These are phyloP conservation scores for Battus philenor DNA, from an alignment of 1,140 invertebrate genomes.

Conservation along the genomic window DNA sequence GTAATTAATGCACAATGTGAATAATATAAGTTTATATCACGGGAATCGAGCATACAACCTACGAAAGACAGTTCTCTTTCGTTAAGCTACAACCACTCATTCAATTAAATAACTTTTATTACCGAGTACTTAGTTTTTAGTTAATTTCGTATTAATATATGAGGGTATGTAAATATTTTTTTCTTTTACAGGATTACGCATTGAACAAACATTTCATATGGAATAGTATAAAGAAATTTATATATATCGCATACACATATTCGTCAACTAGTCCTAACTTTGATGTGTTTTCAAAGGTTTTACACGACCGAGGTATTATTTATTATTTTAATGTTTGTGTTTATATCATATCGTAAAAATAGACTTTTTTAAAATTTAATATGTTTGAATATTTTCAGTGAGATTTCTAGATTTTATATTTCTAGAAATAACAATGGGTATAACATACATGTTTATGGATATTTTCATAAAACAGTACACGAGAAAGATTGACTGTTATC, in stretches of 20 bases:
- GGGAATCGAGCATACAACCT: too few relatives aligned
- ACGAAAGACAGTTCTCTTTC: too few relatives aligned
- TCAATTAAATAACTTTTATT: too few relatives aligned
- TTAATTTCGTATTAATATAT: too few relatives aligned
- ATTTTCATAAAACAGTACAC: constrained; percentile 58
- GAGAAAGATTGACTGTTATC: constrained; percentile 37
- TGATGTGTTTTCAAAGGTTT: constrained; percentile 46
- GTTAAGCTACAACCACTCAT: too few relatives aligned
- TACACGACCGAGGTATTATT: constrained; percentile 26
- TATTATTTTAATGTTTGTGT: neutral
- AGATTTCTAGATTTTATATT: constrained; percentile 34
- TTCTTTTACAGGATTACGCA: constrained; percentile 31
- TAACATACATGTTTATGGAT: constrained; percentile 55
- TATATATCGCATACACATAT: constrained; percentile 39
- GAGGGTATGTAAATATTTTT: too few relatives aligned
- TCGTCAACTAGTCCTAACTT: constrained; percentile 35
- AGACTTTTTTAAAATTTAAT: too few relatives aligned
- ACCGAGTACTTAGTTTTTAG: too few relatives aligned
- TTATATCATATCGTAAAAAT: neutral
- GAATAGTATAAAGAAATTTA: constrained; percentile 45
- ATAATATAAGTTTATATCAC: too few relatives aligned
- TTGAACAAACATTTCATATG: constrained; percentile 41
- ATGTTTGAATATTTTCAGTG: constrained; percentile 30
- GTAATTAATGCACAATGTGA: too few relatives aligned
- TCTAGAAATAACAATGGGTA: constrained; percentile 29